Evolutionary conservation across 2,797 vertebrate genomes (phyloP).

Genomic region (Champsocephalus esox): DNA sequence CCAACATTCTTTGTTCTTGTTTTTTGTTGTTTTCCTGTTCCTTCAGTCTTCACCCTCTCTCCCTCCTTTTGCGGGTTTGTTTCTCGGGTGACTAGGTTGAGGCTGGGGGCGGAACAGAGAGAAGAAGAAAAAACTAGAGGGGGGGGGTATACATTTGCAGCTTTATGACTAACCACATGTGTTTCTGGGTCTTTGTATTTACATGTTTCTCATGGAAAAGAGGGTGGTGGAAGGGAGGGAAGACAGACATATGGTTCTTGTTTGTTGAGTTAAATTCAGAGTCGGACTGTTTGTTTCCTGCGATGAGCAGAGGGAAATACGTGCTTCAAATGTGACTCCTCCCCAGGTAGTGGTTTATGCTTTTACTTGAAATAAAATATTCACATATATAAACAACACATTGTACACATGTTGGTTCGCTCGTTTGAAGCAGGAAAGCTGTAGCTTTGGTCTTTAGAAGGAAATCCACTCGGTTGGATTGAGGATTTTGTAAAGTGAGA

Average conservation of each 20-base stretch:
- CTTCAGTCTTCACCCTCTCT: constrained; percentile 44
- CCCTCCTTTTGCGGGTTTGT: constrained; percentile 67
- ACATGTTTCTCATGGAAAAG: constrained; percentile 85
- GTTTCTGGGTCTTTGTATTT: constrained; percentile 83
- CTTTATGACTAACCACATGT: constrained; percentile 85
- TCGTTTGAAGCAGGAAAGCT: constrained; percentile 9
- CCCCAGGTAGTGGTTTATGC: constrained; percentile 30
- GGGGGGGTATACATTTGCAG: constrained; percentile 65
- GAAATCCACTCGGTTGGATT: constrained; percentile 12
- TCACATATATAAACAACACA: constrained; percentile 25
- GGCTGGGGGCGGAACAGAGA: constrained; percentile 65
- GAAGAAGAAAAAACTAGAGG: constrained; percentile 26
- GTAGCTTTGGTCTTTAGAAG: constrained; percentile 1
- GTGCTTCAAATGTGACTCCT: constrained; percentile 59
- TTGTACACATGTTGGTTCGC: neutral
- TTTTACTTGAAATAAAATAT: constrained; percentile 44
- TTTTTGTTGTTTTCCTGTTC: constrained; percentile 69
- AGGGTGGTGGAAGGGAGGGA: constrained; percentile 73
- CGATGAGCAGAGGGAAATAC: constrained; percentile 68
- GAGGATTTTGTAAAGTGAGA: constrained; percentile 23
- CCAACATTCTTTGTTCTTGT: constrained; percentile 68
- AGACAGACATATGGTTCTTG: constrained; percentile 83
- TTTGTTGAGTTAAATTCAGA: constrained; percentile 77
- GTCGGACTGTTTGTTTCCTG: constrained; percentile 76
- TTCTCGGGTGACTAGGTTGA: constrained; percentile 74